Base-by-base conservation (phyloP, 2,797 vertebrate species). In the Gymnothorax javanicus region DNA sequence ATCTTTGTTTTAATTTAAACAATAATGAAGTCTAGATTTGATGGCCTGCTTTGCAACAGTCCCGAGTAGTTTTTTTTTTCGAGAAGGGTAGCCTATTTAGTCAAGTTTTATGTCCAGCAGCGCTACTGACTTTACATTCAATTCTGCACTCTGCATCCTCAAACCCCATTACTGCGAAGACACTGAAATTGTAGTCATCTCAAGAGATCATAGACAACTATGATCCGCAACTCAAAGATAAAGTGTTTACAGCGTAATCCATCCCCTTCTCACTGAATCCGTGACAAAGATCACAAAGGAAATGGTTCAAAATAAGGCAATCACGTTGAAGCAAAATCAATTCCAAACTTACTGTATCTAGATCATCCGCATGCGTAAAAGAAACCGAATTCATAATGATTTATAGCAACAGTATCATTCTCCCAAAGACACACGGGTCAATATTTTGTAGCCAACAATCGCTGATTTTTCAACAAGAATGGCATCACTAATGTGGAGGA, bases 371-470 rank as follows among this genome's bases (percentile, higher is more conserved):
- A 54, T 86, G 77, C 67, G 75, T 54, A 93, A 94, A 96, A 94
- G 93, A 94, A 93, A 93, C 93, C 92, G 33, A 90, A 89, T 90
- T 91, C 92, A 86, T 93, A 95, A 95, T 91, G 93, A 95, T 94
- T 94, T 92, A 90, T 93, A 85, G 85, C 90, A 86, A 54, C 87
- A 83, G 92, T 91, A 93, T 95, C 94, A 87, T 84, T 88, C 95
- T 94, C 93, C 91, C 91, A 90, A 93, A 81, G 81, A 89, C 64
- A 75, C 88, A 81, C 87, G 57, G 93, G 92, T 95, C 94, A 93
- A 94, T 95, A 95, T 86, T 93, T 93, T 90, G 93, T 83, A 52
- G 20, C 67, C 69, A 87, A 82, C 85, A 87, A 86, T 17, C 88
- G 85, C 79, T 58, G 75, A 23, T 86, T 90, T 82, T 69, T 88